A percentile compares a stretch with the other conserved stretches of the same genome.
Evolutionary conservation across 1,140 invertebrate species (phyloP).

Genomic region (Cydia pomonella): DNA sequence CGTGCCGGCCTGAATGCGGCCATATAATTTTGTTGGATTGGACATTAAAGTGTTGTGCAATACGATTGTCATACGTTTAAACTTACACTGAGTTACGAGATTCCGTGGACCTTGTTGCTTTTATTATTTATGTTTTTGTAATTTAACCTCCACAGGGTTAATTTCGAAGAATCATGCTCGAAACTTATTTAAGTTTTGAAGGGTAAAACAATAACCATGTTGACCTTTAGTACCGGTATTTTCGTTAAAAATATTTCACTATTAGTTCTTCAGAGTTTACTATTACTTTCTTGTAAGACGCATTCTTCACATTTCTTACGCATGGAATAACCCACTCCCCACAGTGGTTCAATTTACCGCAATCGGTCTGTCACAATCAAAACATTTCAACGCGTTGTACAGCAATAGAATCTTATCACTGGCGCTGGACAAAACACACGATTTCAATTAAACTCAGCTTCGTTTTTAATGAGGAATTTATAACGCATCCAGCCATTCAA

Average conservation of each 20-base stretch:
- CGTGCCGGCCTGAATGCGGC: constrained; percentile 33
- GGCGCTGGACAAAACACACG: constrained; percentile 70
- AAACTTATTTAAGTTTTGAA: constrained; percentile 4
- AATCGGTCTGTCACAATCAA: constrained; percentile 53
- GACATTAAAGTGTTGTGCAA: constrained; percentile 40
- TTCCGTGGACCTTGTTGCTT: constrained; percentile 13
- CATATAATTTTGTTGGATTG: constrained; percentile 41
- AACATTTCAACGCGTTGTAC: constrained; percentile 41
- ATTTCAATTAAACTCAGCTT: constrained; percentile 77
- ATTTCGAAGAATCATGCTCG: constrained; percentile 16
- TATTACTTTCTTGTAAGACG: constrained; percentile 1
- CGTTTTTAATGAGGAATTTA: constrained; percentile 68
- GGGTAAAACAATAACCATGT: neutral
- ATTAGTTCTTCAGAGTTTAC: neutral
- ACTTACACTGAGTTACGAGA: constrained; percentile 30
- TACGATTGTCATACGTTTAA: constrained; percentile 17
- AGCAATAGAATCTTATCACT: constrained; percentile 65
- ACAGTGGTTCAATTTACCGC: constrained; percentile 51
- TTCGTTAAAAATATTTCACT: neutral
- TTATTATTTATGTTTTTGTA: constrained; percentile 2
- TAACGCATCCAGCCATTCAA: constrained; percentile 55
- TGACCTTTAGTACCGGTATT: neutral
- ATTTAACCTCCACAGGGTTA: neutral
- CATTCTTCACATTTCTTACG: neutral
- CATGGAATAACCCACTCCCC: constrained; percentile 3